A percentile compares a stretch with the other conserved stretches of the same genome.
These are phyloP conservation scores for Drosophila pseudotakahashii DNA, from an alignment of 2,888 invertebrate species.

Conservation along the genomic window DNA sequence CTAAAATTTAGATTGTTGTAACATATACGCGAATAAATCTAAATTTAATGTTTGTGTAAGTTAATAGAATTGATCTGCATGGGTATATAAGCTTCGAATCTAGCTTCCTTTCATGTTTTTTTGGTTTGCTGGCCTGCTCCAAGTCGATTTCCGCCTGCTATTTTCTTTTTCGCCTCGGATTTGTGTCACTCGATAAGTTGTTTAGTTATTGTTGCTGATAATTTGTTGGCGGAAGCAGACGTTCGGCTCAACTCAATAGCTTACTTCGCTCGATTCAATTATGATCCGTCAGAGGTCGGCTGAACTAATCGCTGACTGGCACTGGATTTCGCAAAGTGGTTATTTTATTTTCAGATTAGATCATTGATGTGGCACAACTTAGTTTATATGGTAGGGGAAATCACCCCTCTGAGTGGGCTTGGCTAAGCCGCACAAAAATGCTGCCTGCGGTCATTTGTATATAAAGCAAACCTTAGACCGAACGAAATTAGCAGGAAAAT, in stretches of 20 bases:
- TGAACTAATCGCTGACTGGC: conserved; percentile 45
- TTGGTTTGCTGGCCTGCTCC: conserved; percentile 1
- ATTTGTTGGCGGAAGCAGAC: conserved; percentile 61
- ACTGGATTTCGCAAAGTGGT: conserved; percentile 57
- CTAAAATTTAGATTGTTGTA: too few species aligned
- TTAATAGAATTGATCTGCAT: too few species aligned
- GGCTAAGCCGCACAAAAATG: conserved; percentile 13
- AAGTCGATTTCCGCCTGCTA: conserved; percentile 40
- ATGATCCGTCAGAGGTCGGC: conserved; percentile 21
- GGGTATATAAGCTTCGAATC: too few species aligned
- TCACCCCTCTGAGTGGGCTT: conserved; percentile 4
- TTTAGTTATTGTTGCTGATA: conserved; percentile 48
- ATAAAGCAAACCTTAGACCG: background rate
- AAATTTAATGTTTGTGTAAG: too few species aligned
- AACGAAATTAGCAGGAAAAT: conserved; percentile 11
- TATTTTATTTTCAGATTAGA: conserved; percentile 45
- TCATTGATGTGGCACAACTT: too few species aligned
- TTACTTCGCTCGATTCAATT: conserved; percentile 57
- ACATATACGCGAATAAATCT: too few species aligned
- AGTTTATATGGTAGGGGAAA: background rate
- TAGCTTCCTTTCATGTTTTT: too few species aligned
- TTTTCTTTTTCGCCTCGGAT: conserved; percentile 33
- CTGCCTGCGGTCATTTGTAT: conserved; percentile 16
- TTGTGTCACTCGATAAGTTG: conserved; percentile 50
- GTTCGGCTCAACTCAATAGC: conserved; percentile 60